Evolutionary conservation across 1,140 invertebrate genomes (phyloP).

Genomic region (Drosophila sp.): DNA sequence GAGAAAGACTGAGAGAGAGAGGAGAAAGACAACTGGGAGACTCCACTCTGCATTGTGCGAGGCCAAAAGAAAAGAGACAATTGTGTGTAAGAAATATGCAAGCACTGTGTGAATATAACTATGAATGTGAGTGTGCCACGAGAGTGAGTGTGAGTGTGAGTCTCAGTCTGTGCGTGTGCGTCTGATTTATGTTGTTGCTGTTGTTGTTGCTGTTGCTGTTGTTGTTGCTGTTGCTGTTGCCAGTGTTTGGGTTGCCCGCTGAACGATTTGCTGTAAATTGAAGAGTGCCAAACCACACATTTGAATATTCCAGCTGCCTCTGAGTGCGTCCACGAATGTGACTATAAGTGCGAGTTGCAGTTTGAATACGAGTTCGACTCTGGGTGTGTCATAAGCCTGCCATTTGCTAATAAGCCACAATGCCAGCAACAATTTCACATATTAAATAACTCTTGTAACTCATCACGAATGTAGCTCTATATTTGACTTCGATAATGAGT

Average conservation of each 20-base stretch:
- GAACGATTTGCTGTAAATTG: conserved; percentile 80
- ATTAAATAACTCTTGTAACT: not conserved
- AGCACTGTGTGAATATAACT: conserved; percentile 22
- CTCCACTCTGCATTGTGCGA: conserved; percentile 63
- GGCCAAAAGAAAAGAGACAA: conserved; percentile 78
- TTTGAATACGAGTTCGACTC: not conserved
- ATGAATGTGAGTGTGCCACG: conserved; percentile 2
- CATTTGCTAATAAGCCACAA: conserved; percentile 48
- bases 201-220: no score
- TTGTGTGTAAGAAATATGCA: conserved; percentile 82
- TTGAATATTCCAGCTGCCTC: conserved; percentile 64
- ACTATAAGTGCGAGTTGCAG: not conserved
- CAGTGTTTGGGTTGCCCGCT: conserved; percentile 22
- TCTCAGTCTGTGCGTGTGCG: conserved; percentile 31
- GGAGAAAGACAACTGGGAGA: conserved; percentile 12
- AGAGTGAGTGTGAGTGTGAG: conserved; percentile 5
- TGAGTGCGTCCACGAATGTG: not conserved
- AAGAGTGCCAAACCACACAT: conserved; percentile 81
- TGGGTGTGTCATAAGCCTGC: conserved; percentile 19
- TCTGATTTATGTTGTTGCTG: conserved; percentile 68
- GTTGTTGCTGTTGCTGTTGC: conserved; percentile 45
- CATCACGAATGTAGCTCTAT: not conserved
- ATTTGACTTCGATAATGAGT: not conserved
- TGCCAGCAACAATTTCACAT: conserved; percentile 28
- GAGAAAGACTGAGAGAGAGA: not conserved